Conservation (phyloP, 2,888 invertebrate species). For the Brenthis hecate region DNA sequence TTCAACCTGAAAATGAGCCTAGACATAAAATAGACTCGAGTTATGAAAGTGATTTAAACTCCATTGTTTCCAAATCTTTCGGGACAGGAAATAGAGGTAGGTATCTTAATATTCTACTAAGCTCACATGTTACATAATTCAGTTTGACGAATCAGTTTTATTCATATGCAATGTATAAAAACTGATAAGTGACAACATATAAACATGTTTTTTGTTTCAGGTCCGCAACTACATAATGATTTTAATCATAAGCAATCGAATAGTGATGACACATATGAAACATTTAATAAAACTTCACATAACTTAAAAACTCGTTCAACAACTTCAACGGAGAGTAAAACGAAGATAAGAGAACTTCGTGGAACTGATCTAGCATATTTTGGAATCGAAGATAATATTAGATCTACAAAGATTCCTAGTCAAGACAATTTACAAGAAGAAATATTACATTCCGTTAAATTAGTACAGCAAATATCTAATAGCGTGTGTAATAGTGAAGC, state of each 20-base stretch:
- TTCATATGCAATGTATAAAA: no score
- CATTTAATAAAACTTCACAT: slow-evolving; percentile 25
- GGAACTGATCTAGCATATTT: slow-evolving; percentile 84
- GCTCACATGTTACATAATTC: neutral
- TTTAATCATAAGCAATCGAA: slow-evolving; percentile 31
- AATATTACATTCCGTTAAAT: slow-evolving; percentile 68
- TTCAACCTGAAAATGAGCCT: slow-evolving; percentile 55
- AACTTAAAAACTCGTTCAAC: slow-evolving; percentile 46
- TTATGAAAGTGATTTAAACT: slow-evolving; percentile 47
- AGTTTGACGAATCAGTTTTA: no score
- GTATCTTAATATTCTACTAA: neutral
- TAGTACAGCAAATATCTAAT: slow-evolving; percentile 68
- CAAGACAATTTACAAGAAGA: slow-evolving; percentile 55
- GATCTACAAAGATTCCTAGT: slow-evolving; percentile 36
- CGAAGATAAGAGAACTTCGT: slow-evolving; percentile 76
- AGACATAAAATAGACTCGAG: slow-evolving; percentile 50
- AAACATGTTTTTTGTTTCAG: slow-evolving; percentile 31
- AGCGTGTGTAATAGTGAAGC: slow-evolving; percentile 73
- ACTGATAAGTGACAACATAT: neutral
- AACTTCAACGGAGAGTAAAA: slow-evolving; percentile 54
- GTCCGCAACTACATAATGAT: slow-evolving; percentile 36
- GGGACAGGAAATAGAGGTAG: slow-evolving; percentile 65
- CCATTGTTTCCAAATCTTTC: slow-evolving; percentile 46
- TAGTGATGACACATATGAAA: neutral
- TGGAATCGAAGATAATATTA: slow-evolving; percentile 62